Evolutionary conservation across 2,797 vertebrate species (phyloP).

Genomic region (Rhodeus uyekii): DNA sequence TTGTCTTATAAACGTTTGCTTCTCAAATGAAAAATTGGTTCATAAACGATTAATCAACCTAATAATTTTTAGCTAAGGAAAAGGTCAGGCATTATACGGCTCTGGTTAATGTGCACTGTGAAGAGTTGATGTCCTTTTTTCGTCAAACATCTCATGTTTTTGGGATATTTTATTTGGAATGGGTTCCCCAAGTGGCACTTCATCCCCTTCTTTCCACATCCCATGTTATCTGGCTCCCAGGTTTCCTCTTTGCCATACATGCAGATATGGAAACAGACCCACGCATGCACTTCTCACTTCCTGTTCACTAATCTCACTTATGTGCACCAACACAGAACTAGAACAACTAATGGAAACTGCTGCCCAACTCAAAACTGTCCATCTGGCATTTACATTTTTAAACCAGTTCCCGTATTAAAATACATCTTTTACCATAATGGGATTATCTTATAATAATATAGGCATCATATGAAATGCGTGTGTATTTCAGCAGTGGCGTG

Average conservation of each 20-base stretch:
- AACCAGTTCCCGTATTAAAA: background rate
- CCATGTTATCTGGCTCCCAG: slow-evolving; percentile 23
- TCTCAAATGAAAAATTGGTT: background rate
- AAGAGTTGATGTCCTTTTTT: background rate
- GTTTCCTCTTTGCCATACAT: slow-evolving; percentile 13
- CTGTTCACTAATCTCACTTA: slow-evolving; percentile 2
- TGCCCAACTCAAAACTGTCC: background rate
- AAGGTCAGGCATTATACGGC: background rate
- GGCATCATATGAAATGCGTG: too few species aligned
- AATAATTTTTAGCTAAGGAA: background rate
- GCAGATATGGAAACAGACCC: slow-evolving; percentile 21
- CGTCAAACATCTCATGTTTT: background rate
- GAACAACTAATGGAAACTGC: slow-evolving; percentile 6
- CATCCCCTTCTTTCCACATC: slow-evolving; percentile 7
- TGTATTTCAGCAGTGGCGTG: too few species aligned
- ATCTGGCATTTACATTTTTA: background rate
- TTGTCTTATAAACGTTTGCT: background rate
- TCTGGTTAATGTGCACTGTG: background rate
- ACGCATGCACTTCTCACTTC: slow-evolving; percentile 22
- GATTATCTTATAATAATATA: background rate
- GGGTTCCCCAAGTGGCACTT: background rate
- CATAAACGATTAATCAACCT: background rate
- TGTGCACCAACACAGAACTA: background rate
- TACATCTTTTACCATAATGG: background rate
- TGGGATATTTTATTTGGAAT: background rate